A percentile compares a stretch with the other conserved stretches of the same genome.
phyloP scores from a whole-genome alignment of 2,797 vertebrate genomes.

The Sebastes hopkinsi region DNA sequence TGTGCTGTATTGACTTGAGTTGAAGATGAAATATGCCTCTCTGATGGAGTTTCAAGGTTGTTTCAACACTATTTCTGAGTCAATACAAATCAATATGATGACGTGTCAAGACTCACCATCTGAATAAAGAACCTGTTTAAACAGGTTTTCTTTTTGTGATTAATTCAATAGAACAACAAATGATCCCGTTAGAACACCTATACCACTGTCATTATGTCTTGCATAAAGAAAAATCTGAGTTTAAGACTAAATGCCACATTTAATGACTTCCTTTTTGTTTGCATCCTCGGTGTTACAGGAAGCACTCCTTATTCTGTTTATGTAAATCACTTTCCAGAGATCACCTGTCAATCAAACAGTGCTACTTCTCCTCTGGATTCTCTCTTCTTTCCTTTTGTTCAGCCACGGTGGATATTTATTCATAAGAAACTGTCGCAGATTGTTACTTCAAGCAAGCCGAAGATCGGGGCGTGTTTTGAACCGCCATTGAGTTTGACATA shows the following conservation, averaged over 20 bases:
- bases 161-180: slow-evolving; percentile 19
- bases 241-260: slow-evolving; percentile 44
- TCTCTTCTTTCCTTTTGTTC: slow-evolving; percentile 1
- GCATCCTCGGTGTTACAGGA: background rate
- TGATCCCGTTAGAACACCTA: slow-evolving; percentile 1
- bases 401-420: slow-evolving; percentile 11
- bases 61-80: background rate
- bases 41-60: background rate
- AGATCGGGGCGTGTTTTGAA: slow-evolving; percentile 29
- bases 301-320: background rate
- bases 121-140: slow-evolving; percentile 3
- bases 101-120: background rate
- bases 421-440: slow-evolving; percentile 18
- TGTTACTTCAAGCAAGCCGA: slow-evolving; percentile 30
- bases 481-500: slow-evolving; percentile 49
- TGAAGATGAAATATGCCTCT: background rate
- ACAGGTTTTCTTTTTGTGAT: background rate
- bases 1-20: background rate
- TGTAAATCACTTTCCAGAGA: slow-evolving; percentile 20
- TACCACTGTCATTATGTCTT: background rate
- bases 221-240: background rate
- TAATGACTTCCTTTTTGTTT: slow-evolving; percentile 37
- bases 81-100: slow-evolving; percentile 13
- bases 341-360: slow-evolving; percentile 46
- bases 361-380: background rate